Evolutionary conservation across 1,140 invertebrate species (phyloP), one percentile per base, ranked within the genome.

Genomic region (Bombus picipes): DNA sequence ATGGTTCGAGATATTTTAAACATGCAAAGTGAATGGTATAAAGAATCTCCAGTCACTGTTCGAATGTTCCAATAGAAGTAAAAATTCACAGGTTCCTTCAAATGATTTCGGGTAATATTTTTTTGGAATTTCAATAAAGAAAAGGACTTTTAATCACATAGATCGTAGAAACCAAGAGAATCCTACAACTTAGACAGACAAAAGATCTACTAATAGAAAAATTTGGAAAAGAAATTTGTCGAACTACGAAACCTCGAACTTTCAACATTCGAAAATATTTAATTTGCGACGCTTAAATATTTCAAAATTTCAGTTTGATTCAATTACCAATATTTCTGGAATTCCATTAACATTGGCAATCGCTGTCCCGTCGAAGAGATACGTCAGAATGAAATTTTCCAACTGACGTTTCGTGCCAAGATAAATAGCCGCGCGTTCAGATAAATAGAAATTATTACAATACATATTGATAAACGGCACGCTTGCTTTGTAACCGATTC

Each of bases 381-480:
- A 37, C 53, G 59, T 57, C 25, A 43, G 37, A 62, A 62, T 47
- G 81, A 82, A 74, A 75, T 66, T 82, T 82, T 82, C 81, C 81
- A 22, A 41, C 5, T 53, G 37, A 22, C 41, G 41, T 43, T 34
- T 79, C 6, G 22, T 47, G 15, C 37, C 10, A 15, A 13, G 32
- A 79, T 68, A 41, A 68, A 79, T 28, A 37, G 18, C 22, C 41
- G 32, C 22, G 3, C 65, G 5, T 37, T 68, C 77, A 15, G 77
- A 79, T 70, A 53, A 68, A 79, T 37, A 41, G 68, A 70, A 79
- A 47, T 79, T 79, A 79, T 70, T 68, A 70, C 77, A 68, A 79
- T 79, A 25, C 37, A 28, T 32, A 47, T 53, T 79, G 81, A 82
- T 75, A 74, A 82, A 75, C 39, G 57, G n/a, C 70, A 73, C 57